A percentile compares a stretch with the other conserved stretches of the same genome.
Conservation (phyloP, 2,113 vertebrate species). For the Pitta sordida region DNA sequence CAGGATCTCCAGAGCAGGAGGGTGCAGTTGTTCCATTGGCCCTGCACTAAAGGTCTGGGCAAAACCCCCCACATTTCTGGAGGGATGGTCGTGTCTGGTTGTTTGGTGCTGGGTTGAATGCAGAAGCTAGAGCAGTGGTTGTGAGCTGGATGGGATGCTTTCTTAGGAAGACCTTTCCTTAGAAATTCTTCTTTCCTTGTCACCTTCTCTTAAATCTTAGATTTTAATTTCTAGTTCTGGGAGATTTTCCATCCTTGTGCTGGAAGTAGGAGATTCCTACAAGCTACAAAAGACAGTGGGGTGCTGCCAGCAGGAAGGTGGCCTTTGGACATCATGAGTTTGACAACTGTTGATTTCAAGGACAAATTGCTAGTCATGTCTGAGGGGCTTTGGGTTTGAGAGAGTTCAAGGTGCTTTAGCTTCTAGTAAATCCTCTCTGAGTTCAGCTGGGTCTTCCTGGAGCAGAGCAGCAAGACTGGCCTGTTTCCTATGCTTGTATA, state of each 20-base stretch:
- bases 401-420: not conserved
- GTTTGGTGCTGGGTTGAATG: not conserved
- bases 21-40: not conserved
- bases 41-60: not conserved
- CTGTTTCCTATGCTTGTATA: too few species aligned
- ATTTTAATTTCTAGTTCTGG: not conserved
- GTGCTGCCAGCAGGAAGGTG: not conserved
- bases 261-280: not conserved
- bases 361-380: not conserved
- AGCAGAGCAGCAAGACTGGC: not conserved
- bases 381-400: not conserved
- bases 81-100: not conserved
- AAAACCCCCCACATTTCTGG: accelerated
- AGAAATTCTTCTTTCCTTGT: not conserved
- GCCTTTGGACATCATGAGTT: not conserved
- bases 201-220: not conserved
- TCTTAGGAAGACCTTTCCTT: not conserved
- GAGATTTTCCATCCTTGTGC: not conserved
- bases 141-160: not conserved
- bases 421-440: not conserved
- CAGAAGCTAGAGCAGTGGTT: not conserved
- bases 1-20: not conserved
- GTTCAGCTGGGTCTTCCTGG: not conserved
- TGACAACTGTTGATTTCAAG: not conserved
- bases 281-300: not conserved